Percentiles rank a stretch among this genome's conserved stretches.
phyloP scores from a whole-genome alignment of 2,888 invertebrate species.

The Cordylochernes scorpioides region DNA sequence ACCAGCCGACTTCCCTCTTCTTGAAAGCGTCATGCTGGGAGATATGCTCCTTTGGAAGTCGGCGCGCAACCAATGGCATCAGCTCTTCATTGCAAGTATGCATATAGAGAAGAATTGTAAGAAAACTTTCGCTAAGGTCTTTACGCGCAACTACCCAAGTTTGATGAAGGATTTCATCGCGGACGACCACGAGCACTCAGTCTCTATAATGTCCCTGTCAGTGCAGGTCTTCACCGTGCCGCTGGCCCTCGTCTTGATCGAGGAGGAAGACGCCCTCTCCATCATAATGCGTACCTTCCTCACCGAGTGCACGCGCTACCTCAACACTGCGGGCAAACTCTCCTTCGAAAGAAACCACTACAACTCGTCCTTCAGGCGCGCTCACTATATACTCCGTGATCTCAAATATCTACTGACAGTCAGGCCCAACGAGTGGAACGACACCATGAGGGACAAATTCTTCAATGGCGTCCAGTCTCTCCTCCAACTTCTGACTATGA shows the following conservation, averaged over 20 bases:
- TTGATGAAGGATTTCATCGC: slow-evolving; percentile 73
- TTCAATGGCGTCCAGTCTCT: slow-evolving; percentile 54
- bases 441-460: slow-evolving; percentile 55
- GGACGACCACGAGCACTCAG: slow-evolving; percentile 90
- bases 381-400: slow-evolving; percentile 70
- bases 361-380: slow-evolving; percentile 47
- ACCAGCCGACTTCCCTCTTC: slow-evolving; percentile 17
- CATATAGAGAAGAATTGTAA: slow-evolving; percentile 84
- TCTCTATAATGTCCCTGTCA: slow-evolving; percentile 70
- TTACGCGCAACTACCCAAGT: slow-evolving; percentile 53
- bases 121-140: slow-evolving; percentile 29
- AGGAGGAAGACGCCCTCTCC: slow-evolving; percentile 64
- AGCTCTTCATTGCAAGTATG: slow-evolving; percentile 85
- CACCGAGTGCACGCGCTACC: slow-evolving; percentile 51
- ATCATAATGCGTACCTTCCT: slow-evolving; percentile 67
- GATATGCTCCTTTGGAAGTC: slow-evolving; percentile 87
- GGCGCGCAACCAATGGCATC: slow-evolving; percentile 71
- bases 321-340: slow-evolving; percentile 32
- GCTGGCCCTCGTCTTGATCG: slow-evolving; percentile 63
- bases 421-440: slow-evolving; percentile 54
- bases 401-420: slow-evolving; percentile 60
- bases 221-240: slow-evolving; percentile 92
- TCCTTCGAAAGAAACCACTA: slow-evolving; percentile 28
- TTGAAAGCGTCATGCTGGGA: slow-evolving; percentile 24
- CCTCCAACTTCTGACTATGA: slow-evolving; percentile 52